Evolutionary conservation across 2,888 invertebrate genomes (phyloP), one percentile per base, ranked within the genome.

Genomic region (Trissolcus brochymenae): DNA sequence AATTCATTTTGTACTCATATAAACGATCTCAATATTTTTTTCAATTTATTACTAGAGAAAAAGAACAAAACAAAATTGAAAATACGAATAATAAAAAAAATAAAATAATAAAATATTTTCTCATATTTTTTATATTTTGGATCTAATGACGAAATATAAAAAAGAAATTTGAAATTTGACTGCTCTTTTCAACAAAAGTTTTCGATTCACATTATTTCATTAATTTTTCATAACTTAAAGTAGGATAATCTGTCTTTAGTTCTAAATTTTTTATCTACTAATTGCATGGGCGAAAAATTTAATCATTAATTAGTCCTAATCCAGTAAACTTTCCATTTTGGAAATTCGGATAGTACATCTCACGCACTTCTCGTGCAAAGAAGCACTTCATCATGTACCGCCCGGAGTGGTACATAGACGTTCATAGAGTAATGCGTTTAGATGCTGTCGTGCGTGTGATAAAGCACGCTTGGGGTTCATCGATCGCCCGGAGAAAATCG

Each of bases 381-480:
- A 71, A 77, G 78, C 80, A 67, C 78, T 82, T 82, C 80, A 84
- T 84, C 82, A 77, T 80, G 72, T 46, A 79, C 67, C 68, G 74
- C 83, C 81, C 78, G 80, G 80, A 79, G 80, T 67, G 17, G 57
- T 79, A 61, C 67, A 64, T 53, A 55, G 68, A 29, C 68, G 35
- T 59, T 21, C 17, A 40, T 55, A 66, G 61, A 66, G 57, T 78
- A 74, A 78, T 70, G 73, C 78, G 74, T 73, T 73, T 74, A 70
- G 67, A 68, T 60, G 70, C 61, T 73, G 60, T 67, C 60, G 70
- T 74, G 79, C 76, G 73, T 77, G 65, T 64, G 75, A 75, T 75
- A 76, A 67, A 71, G 65, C 78, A 80, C 76, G 74, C 56, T 78
- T 65, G 13, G 71, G 76, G 67, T 77, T 77, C 66, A 73, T 75